phyloP scores from a whole-genome alignment of 2,797 vertebrate genomes.

The Craterocephalus amniculus region DNA sequence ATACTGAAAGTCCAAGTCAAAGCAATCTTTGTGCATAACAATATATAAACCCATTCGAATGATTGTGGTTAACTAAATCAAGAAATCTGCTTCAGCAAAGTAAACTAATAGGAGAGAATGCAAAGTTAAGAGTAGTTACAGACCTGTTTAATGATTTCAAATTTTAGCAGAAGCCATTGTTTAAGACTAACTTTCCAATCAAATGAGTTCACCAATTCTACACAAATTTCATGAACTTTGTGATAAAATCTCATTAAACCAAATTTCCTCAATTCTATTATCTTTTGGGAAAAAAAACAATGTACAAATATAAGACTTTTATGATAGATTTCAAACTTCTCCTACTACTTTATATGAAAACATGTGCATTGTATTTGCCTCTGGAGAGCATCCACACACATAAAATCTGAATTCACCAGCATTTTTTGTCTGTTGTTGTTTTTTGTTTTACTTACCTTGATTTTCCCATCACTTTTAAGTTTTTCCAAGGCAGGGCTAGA shows the following conservation, averaged over 20 bases:
- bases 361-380: background rate
- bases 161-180: background rate
- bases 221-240: background rate
- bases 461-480: conserved; percentile 81
- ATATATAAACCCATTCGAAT: conserved; percentile 11
- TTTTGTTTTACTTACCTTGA: conserved; percentile 80
- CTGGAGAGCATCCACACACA: background rate
- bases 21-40: conserved; percentile 16
- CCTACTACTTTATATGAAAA: background rate
- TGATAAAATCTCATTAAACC: background rate
- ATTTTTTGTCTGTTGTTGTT: background rate
- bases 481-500: conserved; percentile 50
- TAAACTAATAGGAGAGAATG: background rate
- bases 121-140: background rate
- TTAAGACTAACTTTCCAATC: conserved; percentile 1
- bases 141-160: background rate
- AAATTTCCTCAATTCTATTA: background rate
- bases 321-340: background rate
- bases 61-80: conserved; percentile 11
- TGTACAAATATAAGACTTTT: background rate
- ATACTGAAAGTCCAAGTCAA: conserved; percentile 8
- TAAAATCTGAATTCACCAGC: background rate
- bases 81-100: conserved; percentile 1
- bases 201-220: background rate
- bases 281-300: conserved; percentile 1